Conservation (phyloP, 2,113 vertebrate species). For the Carlito syrichta region DNA sequence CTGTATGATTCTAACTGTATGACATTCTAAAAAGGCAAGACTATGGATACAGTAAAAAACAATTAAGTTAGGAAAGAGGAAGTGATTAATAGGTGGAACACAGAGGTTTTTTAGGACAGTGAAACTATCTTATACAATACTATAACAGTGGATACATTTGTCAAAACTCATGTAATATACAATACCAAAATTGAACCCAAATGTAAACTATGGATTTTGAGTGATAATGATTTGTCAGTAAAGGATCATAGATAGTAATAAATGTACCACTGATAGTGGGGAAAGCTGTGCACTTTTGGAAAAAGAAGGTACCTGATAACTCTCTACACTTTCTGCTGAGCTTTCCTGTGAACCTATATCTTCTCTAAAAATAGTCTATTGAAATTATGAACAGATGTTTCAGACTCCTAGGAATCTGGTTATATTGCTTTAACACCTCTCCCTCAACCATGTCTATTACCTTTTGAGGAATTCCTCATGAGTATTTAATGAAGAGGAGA, state of each 20-base stretch:
- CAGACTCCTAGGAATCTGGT: neutral
- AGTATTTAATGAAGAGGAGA: neutral
- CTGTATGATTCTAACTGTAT: neutral
- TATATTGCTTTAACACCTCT: neutral
- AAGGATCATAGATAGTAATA: neutral
- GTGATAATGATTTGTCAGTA: neutral
- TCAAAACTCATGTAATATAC: neutral
- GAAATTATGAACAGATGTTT: neutral
- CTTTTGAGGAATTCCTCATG: neutral
- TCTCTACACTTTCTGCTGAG: neutral
- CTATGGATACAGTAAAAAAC: neutral
- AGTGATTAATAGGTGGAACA: neutral
- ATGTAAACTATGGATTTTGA: neutral
- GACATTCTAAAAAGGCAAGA: neutral
- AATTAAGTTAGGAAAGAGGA: neutral
- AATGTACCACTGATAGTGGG: neutral
- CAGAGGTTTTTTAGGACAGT: neutral
- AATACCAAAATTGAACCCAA: neutral
- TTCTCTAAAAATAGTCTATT: neutral
- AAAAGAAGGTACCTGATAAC: neutral
- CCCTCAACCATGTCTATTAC: neutral
- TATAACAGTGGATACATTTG: neutral
- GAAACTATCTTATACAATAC: neutral
- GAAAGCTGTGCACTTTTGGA: neutral
- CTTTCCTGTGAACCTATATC: neutral